Evolutionary conservation across 2,797 vertebrate genomes (phyloP).

Genomic region (Myioborus miniatus): DNA sequence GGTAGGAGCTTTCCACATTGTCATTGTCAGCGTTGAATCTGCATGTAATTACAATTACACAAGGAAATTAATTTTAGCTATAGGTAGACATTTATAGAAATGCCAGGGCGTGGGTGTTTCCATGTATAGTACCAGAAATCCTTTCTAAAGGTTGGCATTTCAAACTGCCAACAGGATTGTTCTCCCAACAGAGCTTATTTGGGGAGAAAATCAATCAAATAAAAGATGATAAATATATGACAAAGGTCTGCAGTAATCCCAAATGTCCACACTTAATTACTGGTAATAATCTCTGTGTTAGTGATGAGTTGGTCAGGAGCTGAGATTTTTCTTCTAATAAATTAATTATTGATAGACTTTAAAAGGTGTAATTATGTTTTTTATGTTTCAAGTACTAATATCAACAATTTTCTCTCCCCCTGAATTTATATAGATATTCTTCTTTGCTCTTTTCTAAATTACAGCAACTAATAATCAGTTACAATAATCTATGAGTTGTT

Average conservation of each 20-base stretch:
- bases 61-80: background rate
- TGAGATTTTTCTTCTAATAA: background rate
- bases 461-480: background rate
- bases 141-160: background rate
- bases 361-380: background rate
- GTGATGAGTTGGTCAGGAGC: background rate
- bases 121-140: background rate
- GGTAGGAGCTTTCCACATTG: background rate
- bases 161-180: background rate
- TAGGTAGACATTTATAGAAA: background rate
- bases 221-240: background rate
- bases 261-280: background rate
- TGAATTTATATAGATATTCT: background rate
- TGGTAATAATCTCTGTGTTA: background rate
- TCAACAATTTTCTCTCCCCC: background rate
- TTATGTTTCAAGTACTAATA: background rate
- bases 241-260: background rate
- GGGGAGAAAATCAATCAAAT: background rate
- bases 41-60: background rate
- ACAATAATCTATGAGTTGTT: background rate
- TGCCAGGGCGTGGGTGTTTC: background rate
- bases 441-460: background rate
- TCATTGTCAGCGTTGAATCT: background rate
- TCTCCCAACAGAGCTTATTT: background rate
- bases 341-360: background rate